Percentiles rank a stretch among this genome's conserved stretches.
Conservation (phyloP, 2,797 vertebrate genomes). For the Poliocrania exsul region DNA sequence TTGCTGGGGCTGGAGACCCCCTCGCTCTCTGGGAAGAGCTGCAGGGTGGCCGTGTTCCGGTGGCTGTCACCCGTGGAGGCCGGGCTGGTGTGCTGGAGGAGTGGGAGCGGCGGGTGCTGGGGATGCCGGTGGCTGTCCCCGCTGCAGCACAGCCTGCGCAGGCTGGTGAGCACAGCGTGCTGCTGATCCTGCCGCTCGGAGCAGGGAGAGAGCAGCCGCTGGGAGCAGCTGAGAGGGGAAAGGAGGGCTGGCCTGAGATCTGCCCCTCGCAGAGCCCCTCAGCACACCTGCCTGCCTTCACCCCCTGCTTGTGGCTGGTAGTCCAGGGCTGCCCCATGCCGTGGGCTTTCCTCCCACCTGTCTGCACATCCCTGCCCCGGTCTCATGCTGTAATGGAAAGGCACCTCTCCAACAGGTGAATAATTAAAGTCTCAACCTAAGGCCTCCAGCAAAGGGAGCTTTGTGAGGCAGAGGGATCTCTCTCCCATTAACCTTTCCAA, state of each 20-base stretch:
- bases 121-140: not conserved
- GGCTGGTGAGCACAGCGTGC: not conserved
- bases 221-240: not conserved
- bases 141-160: not conserved
- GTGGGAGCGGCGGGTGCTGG: not conserved
- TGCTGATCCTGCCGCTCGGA: not conserved
- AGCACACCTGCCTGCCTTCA: not conserved
- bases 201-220: not conserved
- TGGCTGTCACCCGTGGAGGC: not conserved
- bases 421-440: slow-evolving; percentile 48
- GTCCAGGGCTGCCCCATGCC: accelerated
- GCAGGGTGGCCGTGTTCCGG: not conserved
- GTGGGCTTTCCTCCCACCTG: not conserved
- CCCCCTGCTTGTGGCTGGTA: not conserved
- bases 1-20: not conserved
- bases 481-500: slow-evolving; percentile 61
- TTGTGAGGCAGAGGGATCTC: slow-evolving; percentile 42
- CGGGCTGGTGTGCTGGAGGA: not conserved
- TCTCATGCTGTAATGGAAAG: slow-evolving; percentile 17
- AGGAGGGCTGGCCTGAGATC: not conserved
- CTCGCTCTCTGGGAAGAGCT: not conserved
- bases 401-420: slow-evolving; percentile 65
- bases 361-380: not conserved
- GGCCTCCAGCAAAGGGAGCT: slow-evolving; percentile 49
- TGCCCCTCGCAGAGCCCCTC: not conserved